Evolutionary conservation across 2,113 vertebrate genomes (phyloP), one percentile per base, ranked within the genome.

Genomic region (Pipa parva): DNA sequence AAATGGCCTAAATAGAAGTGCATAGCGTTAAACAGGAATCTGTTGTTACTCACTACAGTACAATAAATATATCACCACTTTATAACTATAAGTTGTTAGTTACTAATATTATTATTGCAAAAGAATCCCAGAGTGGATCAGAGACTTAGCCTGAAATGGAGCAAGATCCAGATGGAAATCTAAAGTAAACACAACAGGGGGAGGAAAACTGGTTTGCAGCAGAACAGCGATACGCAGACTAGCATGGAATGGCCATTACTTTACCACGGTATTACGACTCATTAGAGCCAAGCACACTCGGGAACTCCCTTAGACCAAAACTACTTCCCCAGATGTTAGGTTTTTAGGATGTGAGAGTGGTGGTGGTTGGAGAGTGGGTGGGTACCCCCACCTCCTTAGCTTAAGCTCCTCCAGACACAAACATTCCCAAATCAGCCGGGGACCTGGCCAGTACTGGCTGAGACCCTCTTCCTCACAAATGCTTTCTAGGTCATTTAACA

Each of bases 321-420:
- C 50, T 83, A 92, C 89, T 95, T 95, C 88, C 87, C 90, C 96
- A 97, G 92, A 97, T 98, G 95, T 89, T 80, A 63, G 83, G 78
- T 88, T 91, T 91, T 85, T 90, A 92, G 93, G 93, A 95, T 93
- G 88, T 92, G 88, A 27, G 29, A 59, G 64, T 25, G 51, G 63
- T 59, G 45, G 55, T 46, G 52, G 37, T 46, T 11, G 63, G 33
- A 13, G 51, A 37, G 63, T 15, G 55, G 31, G 45, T 20, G n/a
- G 7, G 28, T 27, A 86, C 83, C 79, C 81, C 84, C 84, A 75
- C 75, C 80, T 73, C 63, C 78, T 81, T 3, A 26, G 21, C 82
- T 79, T 77, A 76, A 69, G 80, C 72, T 79, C 75, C 76, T 73
- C 81, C 85, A 90, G 87, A 89, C 86, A 90, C 89, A 71, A 89